Conservation (phyloP, 2,797 vertebrate species). For the Sebastes vulpes region DNA sequence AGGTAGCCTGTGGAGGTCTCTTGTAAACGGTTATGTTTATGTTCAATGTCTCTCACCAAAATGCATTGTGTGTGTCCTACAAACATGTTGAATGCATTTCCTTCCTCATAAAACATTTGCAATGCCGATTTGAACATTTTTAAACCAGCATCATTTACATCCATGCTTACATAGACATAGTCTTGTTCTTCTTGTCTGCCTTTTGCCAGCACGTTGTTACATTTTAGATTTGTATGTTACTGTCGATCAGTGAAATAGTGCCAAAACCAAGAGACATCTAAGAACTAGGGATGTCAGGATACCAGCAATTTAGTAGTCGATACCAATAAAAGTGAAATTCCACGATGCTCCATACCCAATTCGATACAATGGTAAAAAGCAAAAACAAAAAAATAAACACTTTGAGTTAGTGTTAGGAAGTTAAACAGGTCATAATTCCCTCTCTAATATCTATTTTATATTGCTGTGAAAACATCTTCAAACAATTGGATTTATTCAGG, state of each 20-base stretch:
- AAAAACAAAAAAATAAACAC: not conserved
- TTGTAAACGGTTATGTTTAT: not conserved
- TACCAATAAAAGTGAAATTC: not conserved
- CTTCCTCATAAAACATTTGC: not conserved
- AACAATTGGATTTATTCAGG: not conserved
- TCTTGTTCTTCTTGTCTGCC: no score
- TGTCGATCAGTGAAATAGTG: not conserved
- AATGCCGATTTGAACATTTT: accelerated
- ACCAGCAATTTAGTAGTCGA: not conserved
- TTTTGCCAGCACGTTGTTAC: not conserved
- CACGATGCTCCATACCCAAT: not conserved
- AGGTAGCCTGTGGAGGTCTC: not conserved
- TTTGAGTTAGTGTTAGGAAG: not conserved
- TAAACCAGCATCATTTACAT: not conserved
- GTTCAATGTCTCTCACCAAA: not conserved
- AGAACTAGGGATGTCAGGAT: not conserved
- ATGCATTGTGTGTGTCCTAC: not conserved
- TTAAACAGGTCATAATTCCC: not conserved
- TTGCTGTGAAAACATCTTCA: not conserved
- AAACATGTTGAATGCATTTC: not conserved
- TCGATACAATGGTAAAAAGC: not conserved
- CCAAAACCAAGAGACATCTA: not conserved
- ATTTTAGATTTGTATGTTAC: not conserved
- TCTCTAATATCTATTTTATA: no score
- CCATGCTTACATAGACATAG: not conserved